Evolutionary conservation across 2,888 invertebrate species (phyloP).

Genomic region (Drosophila diplacantha): DNA sequence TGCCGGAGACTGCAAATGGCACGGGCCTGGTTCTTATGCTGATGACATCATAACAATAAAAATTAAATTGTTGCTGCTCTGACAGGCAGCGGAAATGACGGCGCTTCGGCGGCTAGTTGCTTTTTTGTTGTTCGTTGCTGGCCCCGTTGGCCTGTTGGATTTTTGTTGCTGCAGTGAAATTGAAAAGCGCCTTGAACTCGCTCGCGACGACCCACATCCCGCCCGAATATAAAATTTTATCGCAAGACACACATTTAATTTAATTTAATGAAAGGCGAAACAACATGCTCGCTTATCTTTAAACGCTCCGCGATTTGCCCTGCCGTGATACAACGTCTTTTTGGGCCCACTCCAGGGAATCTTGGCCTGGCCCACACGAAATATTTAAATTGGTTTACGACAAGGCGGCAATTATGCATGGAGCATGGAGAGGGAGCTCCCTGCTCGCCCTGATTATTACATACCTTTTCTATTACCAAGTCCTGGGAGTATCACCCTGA

Average conservation of each 20-base stretch:
- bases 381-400: slow-evolving; percentile 29
- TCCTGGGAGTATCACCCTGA: slow-evolving; percentile 1
- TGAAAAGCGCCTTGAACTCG: slow-evolving; percentile 37
- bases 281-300: slow-evolving; percentile 46
- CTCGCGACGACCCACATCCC: slow-evolving; percentile 10
- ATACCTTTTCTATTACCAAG: slow-evolving; percentile 12
- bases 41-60: slow-evolving; percentile 59
- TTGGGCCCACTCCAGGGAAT: slow-evolving; percentile 13
- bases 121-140: background rate
- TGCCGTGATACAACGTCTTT: slow-evolving; percentile 25
- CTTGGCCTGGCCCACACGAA: slow-evolving; percentile 18
- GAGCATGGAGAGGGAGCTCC: background rate
- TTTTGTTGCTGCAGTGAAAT: slow-evolving; percentile 38
- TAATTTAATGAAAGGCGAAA: slow-evolving; percentile 43
- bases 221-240: slow-evolving; percentile 48
- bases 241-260: slow-evolving; percentile 48
- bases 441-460: slow-evolving; percentile 1
- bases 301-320: slow-evolving; percentile 32
- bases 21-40: slow-evolving; percentile 44
- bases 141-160: slow-evolving; percentile 7
- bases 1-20: slow-evolving; percentile 27
- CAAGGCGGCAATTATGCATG: slow-evolving; percentile 29
- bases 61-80: slow-evolving; percentile 50
- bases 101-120: slow-evolving; percentile 35
- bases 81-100: slow-evolving; percentile 45